Conservation (phyloP, 2,888 invertebrate genomes). For the Noctua comes region DNA sequence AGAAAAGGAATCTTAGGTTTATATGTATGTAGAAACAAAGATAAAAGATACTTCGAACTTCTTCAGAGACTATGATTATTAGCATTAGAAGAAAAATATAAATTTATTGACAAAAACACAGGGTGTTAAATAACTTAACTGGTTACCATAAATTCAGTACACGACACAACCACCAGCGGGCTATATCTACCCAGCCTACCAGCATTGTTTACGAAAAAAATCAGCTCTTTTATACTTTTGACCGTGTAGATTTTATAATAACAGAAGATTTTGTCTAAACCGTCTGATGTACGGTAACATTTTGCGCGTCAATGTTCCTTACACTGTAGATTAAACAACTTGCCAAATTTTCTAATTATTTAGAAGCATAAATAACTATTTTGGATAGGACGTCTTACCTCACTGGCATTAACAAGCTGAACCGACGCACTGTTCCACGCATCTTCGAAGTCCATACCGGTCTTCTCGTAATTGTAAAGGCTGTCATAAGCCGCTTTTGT, state of each 20-base stretch:
- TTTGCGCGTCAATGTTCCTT: background rate
- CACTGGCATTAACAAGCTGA: slow-evolving; percentile 95
- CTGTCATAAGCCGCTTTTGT: slow-evolving; percentile 75
- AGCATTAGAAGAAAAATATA: background rate
- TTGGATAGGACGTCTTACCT: slow-evolving; percentile 87
- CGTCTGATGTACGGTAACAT: background rate
- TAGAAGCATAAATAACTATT: background rate
- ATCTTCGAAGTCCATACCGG: slow-evolving; percentile 93
- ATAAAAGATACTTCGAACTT: background rate
- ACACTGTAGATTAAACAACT: background rate
- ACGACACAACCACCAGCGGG: background rate
- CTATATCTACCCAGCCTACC: no score
- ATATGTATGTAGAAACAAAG: background rate
- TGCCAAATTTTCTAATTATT: background rate
- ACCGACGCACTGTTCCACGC: slow-evolving; percentile 97
- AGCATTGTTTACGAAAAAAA: no score
- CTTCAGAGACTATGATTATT: background rate
- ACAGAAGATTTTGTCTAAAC: no score
- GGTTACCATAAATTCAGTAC: background rate
- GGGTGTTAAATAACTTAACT: background rate
- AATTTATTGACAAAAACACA: background rate
- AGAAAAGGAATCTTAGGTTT: background rate
- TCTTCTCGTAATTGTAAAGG: slow-evolving; percentile 89
- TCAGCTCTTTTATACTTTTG: no score
- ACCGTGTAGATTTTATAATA: no score